These are phyloP conservation scores for Nasonia vitripennis DNA, from an alignment of 1,140 invertebrate species.

Conservation along the genomic window DNA sequence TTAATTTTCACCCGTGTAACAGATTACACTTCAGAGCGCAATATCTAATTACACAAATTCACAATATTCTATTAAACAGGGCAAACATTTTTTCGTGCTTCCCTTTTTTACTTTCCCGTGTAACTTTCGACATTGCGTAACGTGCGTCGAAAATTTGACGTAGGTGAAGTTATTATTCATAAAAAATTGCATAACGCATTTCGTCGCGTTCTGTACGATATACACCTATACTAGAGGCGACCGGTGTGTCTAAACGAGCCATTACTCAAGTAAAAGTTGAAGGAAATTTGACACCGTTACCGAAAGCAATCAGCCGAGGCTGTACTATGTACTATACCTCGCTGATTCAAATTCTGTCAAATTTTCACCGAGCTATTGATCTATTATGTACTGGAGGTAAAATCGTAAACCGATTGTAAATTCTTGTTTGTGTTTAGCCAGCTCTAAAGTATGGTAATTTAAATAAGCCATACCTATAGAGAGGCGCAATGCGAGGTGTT, in stretches of 20 bases:
- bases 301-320: not conserved
- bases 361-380: not conserved
- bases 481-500: not conserved
- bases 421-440: not conserved
- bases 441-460: not conserved
- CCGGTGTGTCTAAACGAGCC: slow-evolving; percentile 18
- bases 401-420: not conserved
- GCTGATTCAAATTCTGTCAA: not conserved
- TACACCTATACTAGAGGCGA: not conserved
- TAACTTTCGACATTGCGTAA: not conserved
- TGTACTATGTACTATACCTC: too few relatives aligned
- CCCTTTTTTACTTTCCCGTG: too few relatives aligned
- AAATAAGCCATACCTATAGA: too few relatives aligned
- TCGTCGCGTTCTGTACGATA: not conserved
- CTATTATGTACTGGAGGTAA: not conserved
- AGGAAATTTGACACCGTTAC: slow-evolving; percentile 26
- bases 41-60: too few relatives aligned
- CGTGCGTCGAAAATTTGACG: not conserved
- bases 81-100: too few relatives aligned
- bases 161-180: not conserved
- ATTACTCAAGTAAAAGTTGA: slow-evolving; percentile 15
- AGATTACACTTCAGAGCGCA: too few relatives aligned
- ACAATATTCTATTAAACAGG: too few relatives aligned
- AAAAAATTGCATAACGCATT: not conserved
- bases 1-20: too few relatives aligned